Conservation (phyloP, 2,113 vertebrate genomes). For the Gnathonemus echidnorhynchus region DNA sequence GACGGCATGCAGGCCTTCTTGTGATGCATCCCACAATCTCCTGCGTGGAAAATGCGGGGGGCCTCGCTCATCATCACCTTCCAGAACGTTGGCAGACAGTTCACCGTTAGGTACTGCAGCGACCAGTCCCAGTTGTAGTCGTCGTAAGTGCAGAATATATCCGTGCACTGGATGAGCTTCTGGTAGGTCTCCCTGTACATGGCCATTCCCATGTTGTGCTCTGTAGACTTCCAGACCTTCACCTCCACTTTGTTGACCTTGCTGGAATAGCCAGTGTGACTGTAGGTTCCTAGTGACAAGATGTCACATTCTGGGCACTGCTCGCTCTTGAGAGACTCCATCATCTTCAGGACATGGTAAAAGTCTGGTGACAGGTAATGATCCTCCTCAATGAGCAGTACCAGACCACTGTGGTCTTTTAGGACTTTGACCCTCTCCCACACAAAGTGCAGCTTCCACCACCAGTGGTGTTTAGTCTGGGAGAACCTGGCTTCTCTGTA, state of each 20-base stretch:
- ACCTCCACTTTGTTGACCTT: slow-evolving; percentile 85
- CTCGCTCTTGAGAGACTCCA: slow-evolving; percentile 65
- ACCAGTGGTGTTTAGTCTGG: slow-evolving; percentile 98
- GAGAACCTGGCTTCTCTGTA: slow-evolving; percentile 94
- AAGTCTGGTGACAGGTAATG: slow-evolving; percentile 88
- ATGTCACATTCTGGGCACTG: slow-evolving; percentile 87
- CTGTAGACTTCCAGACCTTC: slow-evolving; percentile 94
- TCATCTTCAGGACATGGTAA: slow-evolving; percentile 76
- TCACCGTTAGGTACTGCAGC: slow-evolving; percentile 83
- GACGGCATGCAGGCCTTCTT: slow-evolving; percentile 82
- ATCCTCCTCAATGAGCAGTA: slow-evolving; percentile 91
- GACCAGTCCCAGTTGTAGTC: slow-evolving; percentile 99
- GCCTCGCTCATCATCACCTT: slow-evolving; percentile 91
- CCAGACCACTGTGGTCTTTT: slow-evolving; percentile 69
- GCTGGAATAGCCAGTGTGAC: slow-evolving; percentile 67
- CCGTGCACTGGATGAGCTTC: slow-evolving; percentile 81
- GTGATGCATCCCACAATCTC: slow-evolving; percentile 98
- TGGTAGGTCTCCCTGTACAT: slow-evolving; percentile 77
- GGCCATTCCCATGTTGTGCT: slow-evolving; percentile 99
- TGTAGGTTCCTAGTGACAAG: slow-evolving; percentile 80
- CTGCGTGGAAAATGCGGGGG: slow-evolving; percentile 87
- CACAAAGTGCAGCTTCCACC: slow-evolving; percentile 98
- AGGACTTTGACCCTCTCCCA: slow-evolving; percentile 82
- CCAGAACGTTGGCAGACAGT: slow-evolving; percentile 89
- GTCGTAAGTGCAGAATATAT: slow-evolving; percentile 95